These are phyloP conservation scores for Pandemis heparana DNA, from an alignment of 2,888 invertebrate species.

Conservation along the genomic window DNA sequence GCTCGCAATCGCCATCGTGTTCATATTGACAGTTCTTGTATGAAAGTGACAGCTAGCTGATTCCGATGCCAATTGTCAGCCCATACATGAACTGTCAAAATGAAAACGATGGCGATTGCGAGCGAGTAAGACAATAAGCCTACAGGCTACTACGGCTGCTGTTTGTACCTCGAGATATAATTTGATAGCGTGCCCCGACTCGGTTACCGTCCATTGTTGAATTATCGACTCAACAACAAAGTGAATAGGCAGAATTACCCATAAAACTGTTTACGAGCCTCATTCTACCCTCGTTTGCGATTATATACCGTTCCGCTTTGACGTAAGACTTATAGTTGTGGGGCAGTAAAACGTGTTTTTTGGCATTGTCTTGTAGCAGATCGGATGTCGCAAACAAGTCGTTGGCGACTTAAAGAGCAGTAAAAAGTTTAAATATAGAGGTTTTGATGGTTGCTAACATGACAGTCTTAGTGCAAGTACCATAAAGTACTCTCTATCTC, in stretches of 20 bases:
- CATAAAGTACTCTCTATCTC: not conserved
- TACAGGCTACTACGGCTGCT: no score
- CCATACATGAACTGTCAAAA: no score
- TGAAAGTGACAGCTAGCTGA: no score
- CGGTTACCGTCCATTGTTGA: slow-evolving; percentile 7
- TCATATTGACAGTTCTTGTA: no score
- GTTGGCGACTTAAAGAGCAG: slow-evolving; percentile 11
- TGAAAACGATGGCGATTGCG: no score
- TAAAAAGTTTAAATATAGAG: slow-evolving; percentile 17
- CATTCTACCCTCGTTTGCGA: slow-evolving; percentile 7
- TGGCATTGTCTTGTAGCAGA: slow-evolving; percentile 7
- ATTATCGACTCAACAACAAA: slow-evolving; percentile 17
- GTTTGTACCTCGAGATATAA: not conserved
- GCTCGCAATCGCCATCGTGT: no score
- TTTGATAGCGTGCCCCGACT: slow-evolving; percentile 4
- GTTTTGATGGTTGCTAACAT: slow-evolving; percentile 8
- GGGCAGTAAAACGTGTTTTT: slow-evolving; percentile 8
- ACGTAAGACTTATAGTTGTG: slow-evolving; percentile 1
- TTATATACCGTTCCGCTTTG: slow-evolving; percentile 4
- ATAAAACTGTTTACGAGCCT: slow-evolving; percentile 16
- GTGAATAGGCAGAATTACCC: slow-evolving; percentile 14
- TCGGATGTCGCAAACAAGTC: slow-evolving; percentile 17
- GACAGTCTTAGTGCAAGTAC: not conserved
- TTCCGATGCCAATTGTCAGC: no score
- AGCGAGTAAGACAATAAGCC: no score